Percentiles rank a stretch among this genome's conserved stretches.
phyloP scores from a whole-genome alignment of 2,113 vertebrate genomes.

The Thermophis baileyi region DNA sequence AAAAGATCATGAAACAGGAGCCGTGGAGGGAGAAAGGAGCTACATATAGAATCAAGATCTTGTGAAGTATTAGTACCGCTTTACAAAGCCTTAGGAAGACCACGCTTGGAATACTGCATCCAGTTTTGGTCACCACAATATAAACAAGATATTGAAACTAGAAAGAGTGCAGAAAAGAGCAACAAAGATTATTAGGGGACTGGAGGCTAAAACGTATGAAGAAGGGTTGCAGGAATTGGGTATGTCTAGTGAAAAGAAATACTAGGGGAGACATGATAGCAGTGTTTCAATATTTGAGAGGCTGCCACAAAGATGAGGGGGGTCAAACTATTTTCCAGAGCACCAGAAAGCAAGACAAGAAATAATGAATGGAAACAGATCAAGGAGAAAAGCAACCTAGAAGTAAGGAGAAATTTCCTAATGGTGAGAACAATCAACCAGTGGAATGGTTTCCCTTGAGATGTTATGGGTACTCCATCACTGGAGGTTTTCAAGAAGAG shows the following conservation, averaged over 20 bases:
- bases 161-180: background rate
- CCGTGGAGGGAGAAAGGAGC: background rate
- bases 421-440: background rate
- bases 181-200: background rate
- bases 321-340: background rate
- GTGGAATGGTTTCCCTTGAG: background rate
- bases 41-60: background rate
- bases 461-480: background rate
- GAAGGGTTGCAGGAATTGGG: background rate
- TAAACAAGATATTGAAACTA: background rate
- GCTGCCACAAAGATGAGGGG: background rate
- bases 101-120: background rate
- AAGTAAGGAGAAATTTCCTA: background rate
- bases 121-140: background rate
- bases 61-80: background rate
- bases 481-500: background rate
- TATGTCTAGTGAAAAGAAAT: background rate
- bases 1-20: background rate
- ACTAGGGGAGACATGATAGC: background rate
- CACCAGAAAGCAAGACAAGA: background rate
- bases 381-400: background rate
- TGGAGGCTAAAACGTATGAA: background rate
- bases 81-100: background rate
- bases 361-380: background rate
- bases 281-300: background rate